Evolutionary conservation across 2,113 vertebrate species (phyloP).

Genomic region (Morone saxatilis): DNA sequence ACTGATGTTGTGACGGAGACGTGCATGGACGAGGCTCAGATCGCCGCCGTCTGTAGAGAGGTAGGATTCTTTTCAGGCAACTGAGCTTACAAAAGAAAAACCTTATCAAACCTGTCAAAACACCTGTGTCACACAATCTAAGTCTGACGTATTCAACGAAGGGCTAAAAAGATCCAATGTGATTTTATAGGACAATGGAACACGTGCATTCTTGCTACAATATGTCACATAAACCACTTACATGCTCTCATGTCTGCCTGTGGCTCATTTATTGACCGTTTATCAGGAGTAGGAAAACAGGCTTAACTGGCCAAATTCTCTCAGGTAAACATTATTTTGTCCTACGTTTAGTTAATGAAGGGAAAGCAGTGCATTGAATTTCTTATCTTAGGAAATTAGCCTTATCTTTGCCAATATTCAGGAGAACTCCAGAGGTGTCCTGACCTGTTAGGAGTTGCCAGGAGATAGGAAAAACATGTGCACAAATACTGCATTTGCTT

Average conservation of each 20-base stretch:
- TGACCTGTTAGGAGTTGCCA: neutral
- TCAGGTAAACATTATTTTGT: neutral
- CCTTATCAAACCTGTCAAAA: too few relatives aligned
- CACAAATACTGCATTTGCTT: neutral
- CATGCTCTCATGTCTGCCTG: neutral
- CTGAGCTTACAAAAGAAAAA: neutral
- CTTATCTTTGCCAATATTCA: too few relatives aligned
- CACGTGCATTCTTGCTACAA: neutral
- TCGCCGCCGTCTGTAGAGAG: constrained; percentile 97
- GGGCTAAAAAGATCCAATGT: neutral
- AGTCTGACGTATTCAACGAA: neutral
- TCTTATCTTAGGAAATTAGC: neutral
- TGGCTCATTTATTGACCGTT: neutral
- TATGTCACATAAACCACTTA: neutral
- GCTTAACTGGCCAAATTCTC: neutral
- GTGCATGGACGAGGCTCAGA: constrained; percentile 98
- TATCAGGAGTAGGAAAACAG: neutral
- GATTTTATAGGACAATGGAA: neutral
- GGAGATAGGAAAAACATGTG: neutral
- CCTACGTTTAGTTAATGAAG: neutral
- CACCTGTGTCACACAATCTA: neutral
- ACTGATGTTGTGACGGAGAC: constrained; percentile 99
- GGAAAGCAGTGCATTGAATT: neutral
- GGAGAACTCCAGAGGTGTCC: neutral
- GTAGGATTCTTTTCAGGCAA: constrained; percentile 70